A percentile compares a stretch with the other conserved stretches of the same genome.
phyloP scores from a whole-genome alignment of 2,888 invertebrate species.

The Helicoverpa assulta region DNA sequence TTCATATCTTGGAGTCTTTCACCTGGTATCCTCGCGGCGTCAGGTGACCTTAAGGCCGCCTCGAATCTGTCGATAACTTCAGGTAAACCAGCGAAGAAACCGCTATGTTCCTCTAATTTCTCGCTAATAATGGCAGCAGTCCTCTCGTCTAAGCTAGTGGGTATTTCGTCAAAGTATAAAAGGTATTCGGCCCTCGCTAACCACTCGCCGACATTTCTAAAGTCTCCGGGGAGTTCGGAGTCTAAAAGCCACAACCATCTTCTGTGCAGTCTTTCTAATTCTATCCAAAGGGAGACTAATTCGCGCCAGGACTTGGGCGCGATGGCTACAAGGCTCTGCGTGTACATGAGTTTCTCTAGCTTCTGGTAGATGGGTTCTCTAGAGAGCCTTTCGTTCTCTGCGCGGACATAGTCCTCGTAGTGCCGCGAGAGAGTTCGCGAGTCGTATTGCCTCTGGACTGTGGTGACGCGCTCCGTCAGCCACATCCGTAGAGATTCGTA shows the following conservation, averaged over 20 bases:
- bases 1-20: slow-evolving; percentile 96
- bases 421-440: slow-evolving; percentile 93
- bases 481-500: slow-evolving; percentile 95
- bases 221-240: slow-evolving; percentile 95
- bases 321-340: slow-evolving; percentile 95
- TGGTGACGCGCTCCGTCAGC: slow-evolving; percentile 94
- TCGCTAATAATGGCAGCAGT: slow-evolving; percentile 96
- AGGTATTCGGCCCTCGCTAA: slow-evolving; percentile 96
- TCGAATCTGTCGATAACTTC: slow-evolving; percentile 94
- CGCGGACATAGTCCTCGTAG: slow-evolving; percentile 95
- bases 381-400: slow-evolving; percentile 94
- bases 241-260: slow-evolving; percentile 98
- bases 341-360: slow-evolving; percentile 94
- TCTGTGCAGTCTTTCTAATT: slow-evolving; percentile 94
- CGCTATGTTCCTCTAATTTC: slow-evolving; percentile 96
- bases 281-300: slow-evolving; percentile 94
- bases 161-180: slow-evolving; percentile 95
- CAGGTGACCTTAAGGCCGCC: slow-evolving; percentile 92
- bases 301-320: slow-evolving; percentile 96
- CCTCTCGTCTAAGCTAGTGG: slow-evolving; percentile 96
- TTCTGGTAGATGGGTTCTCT: slow-evolving; percentile 93
- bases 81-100: slow-evolving; percentile 96
- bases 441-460: slow-evolving; percentile 94
- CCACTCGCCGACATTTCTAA: slow-evolving; percentile 97
- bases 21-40: slow-evolving; percentile 93